Percentiles rank a stretch among this genome's conserved stretches.
phyloP scores from a whole-genome alignment of 2,888 invertebrate genomes.

The Kuschelorhynchus macadamiae region DNA sequence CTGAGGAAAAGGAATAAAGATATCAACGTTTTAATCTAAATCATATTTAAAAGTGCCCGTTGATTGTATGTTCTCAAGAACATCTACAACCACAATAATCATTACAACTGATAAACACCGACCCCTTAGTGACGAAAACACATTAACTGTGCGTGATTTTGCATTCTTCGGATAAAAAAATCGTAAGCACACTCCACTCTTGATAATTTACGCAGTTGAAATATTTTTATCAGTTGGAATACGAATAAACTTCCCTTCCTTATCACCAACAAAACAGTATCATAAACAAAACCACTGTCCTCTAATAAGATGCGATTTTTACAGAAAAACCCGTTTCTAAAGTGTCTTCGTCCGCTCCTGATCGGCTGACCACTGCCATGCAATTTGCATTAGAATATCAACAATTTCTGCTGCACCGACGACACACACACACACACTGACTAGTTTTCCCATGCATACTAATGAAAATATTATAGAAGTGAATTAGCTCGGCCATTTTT shows the following conservation, averaged over 20 bases:
- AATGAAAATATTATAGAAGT: constrained; percentile 55
- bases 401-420: constrained; percentile 34
- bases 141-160: too few species aligned
- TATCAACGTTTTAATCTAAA: too few species aligned
- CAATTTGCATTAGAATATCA: constrained; percentile 48
- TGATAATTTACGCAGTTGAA: neutral
- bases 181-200: too few species aligned
- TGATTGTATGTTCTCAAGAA: too few species aligned
- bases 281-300: constrained; percentile 26
- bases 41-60: too few species aligned
- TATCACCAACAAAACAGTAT: constrained; percentile 13
- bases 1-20: too few species aligned
- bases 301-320: constrained; percentile 11
- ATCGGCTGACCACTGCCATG: constrained; percentile 2
- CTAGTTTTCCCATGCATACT: constrained; percentile 57
- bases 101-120: too few species aligned
- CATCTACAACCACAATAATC: too few species aligned
- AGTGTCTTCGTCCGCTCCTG: constrained; percentile 6
- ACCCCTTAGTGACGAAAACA: too few species aligned
- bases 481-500: constrained; percentile 47
- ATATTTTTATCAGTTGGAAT: neutral
- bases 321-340: constrained; percentile 13
- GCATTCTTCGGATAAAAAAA: too few species aligned
- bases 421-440: constrained; percentile 24
- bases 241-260: neutral